Percentiles rank a stretch among this genome's conserved stretches.
Evolutionary conservation across 2,113 vertebrate genomes (phyloP).

Genomic region (Aldabrachelys gigantea): DNA sequence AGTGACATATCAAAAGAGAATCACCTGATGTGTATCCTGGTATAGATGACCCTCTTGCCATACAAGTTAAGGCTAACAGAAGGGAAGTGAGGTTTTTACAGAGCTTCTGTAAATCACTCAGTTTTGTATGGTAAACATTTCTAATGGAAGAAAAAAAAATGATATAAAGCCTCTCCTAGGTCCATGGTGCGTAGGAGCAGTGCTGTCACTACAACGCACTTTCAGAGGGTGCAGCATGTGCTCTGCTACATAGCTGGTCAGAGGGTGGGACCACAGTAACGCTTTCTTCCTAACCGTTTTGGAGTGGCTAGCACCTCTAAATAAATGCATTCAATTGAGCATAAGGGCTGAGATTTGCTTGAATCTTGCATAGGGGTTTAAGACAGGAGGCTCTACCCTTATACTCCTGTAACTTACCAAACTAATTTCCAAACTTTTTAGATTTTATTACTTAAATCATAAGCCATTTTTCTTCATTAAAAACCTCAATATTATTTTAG

Average conservation of each 20-base stretch:
- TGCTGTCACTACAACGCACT: neutral
- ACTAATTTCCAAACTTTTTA: neutral
- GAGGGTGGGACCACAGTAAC: neutral
- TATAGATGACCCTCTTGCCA: neutral
- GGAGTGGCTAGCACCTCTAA: neutral
- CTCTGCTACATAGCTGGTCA: neutral
- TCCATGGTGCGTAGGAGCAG: neutral
- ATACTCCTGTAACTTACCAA: neutral
- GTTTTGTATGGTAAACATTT: neutral
- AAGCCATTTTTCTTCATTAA: neutral
- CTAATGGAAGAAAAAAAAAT: neutral
- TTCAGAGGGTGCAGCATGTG: neutral
- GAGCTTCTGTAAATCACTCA: neutral
- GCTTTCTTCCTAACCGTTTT: neutral
- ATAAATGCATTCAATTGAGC: neutral
- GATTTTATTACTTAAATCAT: neutral
- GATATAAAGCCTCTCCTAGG: neutral
- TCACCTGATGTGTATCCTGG: slow-evolving; percentile 25
- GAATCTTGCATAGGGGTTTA: neutral
- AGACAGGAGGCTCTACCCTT: neutral
- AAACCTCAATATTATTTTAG: neutral
- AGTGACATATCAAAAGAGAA: slow-evolving; percentile 27
- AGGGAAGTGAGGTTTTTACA: neutral
- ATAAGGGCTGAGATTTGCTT: slow-evolving; percentile 21
- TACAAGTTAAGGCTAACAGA: neutral